phyloP scores from a whole-genome alignment of 1,140 invertebrate species.

The Agraylea sexmaculata region DNA sequence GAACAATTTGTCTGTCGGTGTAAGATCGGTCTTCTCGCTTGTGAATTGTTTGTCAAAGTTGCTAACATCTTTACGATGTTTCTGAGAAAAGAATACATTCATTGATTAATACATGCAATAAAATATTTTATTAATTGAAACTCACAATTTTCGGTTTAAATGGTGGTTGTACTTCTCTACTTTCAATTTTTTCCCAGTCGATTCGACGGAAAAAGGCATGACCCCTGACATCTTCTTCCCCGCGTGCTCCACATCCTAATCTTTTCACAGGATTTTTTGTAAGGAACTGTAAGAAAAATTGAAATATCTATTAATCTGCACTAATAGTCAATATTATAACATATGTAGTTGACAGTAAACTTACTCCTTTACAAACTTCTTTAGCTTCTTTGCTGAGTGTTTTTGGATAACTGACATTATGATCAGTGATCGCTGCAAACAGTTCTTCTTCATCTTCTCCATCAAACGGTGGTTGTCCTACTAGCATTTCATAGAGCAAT shows the following conservation, averaged over 20 bases:
- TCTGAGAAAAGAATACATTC: slow-evolving; percentile 62
- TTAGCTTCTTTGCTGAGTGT: slow-evolving; percentile 72
- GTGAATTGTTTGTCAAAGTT: slow-evolving; percentile 99
- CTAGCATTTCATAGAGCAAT: slow-evolving; percentile 97
- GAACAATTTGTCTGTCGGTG: slow-evolving; percentile 96
- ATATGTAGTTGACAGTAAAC: slow-evolving; percentile 24
- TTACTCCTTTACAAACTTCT: slow-evolving; percentile 81
- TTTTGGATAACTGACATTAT: slow-evolving; percentile 98
- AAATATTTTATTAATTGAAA: slow-evolving; percentile 19
- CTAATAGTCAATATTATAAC: background rate
- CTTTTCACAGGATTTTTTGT: slow-evolving; percentile 93
- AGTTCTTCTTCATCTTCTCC: slow-evolving; percentile 99
- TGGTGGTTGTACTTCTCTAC: slow-evolving; percentile 92
- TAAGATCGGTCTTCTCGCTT: slow-evolving; percentile 94
- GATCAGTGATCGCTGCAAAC: slow-evolving; percentile 96
- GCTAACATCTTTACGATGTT: slow-evolving; percentile 96
- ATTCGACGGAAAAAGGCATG: slow-evolving; percentile 97
- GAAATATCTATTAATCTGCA: background rate
- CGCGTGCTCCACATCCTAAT: slow-evolving; percentile 75
- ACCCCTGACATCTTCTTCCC: slow-evolving; percentile 87
- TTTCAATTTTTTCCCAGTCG: slow-evolving; percentile 95
- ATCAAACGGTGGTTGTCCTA: slow-evolving; percentile 97
- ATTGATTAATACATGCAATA: too few relatives aligned
- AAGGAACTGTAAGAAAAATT: slow-evolving; percentile 56
- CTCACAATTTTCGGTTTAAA: slow-evolving; percentile 99